phyloP scores from a whole-genome alignment of 2,113 vertebrate genomes.

The Bambusicola thoracicus region DNA sequence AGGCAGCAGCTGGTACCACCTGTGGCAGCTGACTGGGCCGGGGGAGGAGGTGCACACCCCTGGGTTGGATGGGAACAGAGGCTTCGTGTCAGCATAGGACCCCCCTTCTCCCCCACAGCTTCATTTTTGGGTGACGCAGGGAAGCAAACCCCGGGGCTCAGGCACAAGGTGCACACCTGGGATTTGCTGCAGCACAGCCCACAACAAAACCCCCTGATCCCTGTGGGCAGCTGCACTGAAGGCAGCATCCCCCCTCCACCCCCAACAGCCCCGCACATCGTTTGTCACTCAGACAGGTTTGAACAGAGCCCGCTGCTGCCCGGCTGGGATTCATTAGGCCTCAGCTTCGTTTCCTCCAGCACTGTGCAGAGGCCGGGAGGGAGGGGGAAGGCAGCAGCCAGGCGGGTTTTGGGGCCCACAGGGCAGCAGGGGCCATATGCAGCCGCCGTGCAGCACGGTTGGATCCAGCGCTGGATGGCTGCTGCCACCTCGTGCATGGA shows the following conservation, averaged over 20 bases:
- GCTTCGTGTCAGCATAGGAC: not conserved
- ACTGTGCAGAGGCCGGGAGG: not conserved
- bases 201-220: not conserved
- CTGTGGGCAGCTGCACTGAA: not conserved
- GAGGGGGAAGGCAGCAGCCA: not conserved
- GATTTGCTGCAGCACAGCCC: not conserved
- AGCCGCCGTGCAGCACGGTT: accelerated
- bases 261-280: conserved; percentile 20
- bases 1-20: conserved; percentile 45
- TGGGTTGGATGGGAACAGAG: accelerated
- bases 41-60: accelerated
- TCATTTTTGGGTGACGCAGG: accelerated
- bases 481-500: conserved; percentile 58
- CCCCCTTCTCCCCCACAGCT: not conserved
- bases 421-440: not conserved
- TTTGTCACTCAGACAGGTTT: conserved; percentile 69
- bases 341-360: conserved; percentile 38
- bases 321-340: conserved; percentile 66
- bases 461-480: not conserved
- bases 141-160: accelerated
- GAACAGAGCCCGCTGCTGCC: conserved; percentile 2
- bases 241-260: not conserved
- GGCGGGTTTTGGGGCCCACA: not conserved
- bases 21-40: not conserved
- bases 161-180: accelerated